Evolutionary conservation across 2,113 vertebrate species (phyloP).

Genomic region (Electrona antarctica): DNA sequence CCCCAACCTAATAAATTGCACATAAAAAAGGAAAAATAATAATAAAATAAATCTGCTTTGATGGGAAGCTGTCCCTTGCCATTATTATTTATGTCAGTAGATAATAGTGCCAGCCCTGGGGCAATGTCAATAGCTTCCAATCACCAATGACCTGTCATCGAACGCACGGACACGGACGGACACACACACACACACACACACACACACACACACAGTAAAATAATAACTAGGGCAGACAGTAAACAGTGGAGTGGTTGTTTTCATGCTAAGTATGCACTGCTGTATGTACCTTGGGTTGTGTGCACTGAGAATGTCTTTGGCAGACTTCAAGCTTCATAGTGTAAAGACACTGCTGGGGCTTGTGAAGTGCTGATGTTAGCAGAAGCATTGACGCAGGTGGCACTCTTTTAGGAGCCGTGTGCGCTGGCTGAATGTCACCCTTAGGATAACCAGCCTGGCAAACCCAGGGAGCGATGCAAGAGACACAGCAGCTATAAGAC

Average conservation of each 20-base stretch:
- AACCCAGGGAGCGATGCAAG: slow-evolving; percentile 5
- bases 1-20: no score
- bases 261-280: neutral
- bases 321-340: neutral
- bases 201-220: neutral
- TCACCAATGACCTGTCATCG: slow-evolving; percentile 43
- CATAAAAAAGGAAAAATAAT: no score
- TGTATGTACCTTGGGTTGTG: neutral
- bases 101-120: slow-evolving; percentile 55
- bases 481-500: slow-evolving; percentile 19
- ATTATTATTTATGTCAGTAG: neutral
- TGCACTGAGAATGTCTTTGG: neutral
- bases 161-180: slow-evolving; percentile 13
- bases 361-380: slow-evolving; percentile 9
- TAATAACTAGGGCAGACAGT: no score
- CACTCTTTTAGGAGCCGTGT: neutral
- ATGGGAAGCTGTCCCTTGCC: no score
- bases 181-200: neutral
- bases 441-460: slow-evolving; percentile 16
- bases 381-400: slow-evolving; percentile 12
- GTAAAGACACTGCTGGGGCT: neutral
- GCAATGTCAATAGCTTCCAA: slow-evolving; percentile 63
- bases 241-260: neutral
- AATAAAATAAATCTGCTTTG: no score
- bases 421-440: slow-evolving; percentile 38